Evolutionary conservation across 37 sponge, comb jelly and placozoan genomes (phyloP), one percentile per base, ranked within the genome.

Genomic region (Petrosia ficiformis): DNA sequence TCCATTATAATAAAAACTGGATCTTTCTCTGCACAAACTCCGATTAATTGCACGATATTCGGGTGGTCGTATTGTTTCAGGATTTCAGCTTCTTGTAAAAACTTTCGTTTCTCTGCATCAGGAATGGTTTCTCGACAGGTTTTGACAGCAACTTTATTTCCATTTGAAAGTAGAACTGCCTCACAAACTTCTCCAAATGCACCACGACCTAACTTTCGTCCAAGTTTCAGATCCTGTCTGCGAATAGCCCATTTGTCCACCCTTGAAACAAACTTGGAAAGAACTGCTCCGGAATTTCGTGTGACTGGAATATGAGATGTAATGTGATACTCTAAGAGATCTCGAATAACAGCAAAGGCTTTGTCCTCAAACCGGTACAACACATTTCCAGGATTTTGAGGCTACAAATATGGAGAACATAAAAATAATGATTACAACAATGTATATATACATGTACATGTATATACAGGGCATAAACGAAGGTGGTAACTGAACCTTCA

Each of bases 1-100:
- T 96, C 97, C 95, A 96, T 96, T 24, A 96, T 80, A 40, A 96
- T 96, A 40, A 88, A 94, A 42, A 96, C 85, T 2, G 92, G 89
- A 16, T 94, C 95, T 33, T 77, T 80, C 30, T 96, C 92, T 11
- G 92, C 73, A 52, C 88, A 87, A 22, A 96, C 78, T 4, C 97
- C 97, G 26, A 96, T 84, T 69, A 95, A 65, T 74, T 73, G 77
- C 44, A 96, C 97, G 70, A 96, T 88, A 43, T 96, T 90, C 24
- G 94, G 97, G 81, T 96, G 97, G 33, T 85, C 76, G 78, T 96
- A 94, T 72, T 93, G 94, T 48, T 90, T 84, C 68, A 96, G 52
- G 33, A 96, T 96, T 29, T 96, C 95, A 0, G 97, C 97, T 41
- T 96, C 97, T 48, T 78, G 71, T 39, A 94, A 56, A 68, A 96